Base-by-base conservation (phyloP, 2,888 invertebrate species). In the Cryptophagus acutangulus region DNA sequence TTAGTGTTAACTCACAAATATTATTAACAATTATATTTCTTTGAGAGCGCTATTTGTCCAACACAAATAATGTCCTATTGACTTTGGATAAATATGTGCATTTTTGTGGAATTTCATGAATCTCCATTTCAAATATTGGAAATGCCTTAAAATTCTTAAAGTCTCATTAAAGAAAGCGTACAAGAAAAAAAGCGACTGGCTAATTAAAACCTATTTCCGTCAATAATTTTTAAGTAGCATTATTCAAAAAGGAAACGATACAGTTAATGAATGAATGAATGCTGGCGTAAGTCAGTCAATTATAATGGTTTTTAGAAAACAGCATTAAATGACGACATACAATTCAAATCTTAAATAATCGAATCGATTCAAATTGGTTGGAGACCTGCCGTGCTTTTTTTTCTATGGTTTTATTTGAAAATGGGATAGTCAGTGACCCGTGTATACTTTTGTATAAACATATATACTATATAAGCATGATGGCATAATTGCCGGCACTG, bases 301-400 rank as follows among this genome's bases (percentile, higher is more conserved):
- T 26, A 26, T 26, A 20, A n/a, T 4, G 3, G 3, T n/a, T 6
- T 26, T 26, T 26, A 12, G 10, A 26, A 26, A 3, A 26, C 10
- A 26, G 9, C 26, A 26, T 26, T 12, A 26, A 4, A 26, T 26
- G 26, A 4, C n/a, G n/a, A 26, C 12, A 26, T 20, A 9, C 9
- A 20, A 9, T 5, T 20, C 5, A 6, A 26, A 8, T n/a, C 12
- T 12, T 26, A 17, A 9, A 36, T 40, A 40, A 40, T 37, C 36
- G 41, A 34, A 45, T 34, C 29, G 29, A 42, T 36, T 41, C 34
- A 45, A 36, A 34, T 34, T 43, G 41, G 33, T 46, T 49, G 38
- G 17, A 52, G 55, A 57, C 54, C 54, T 45, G 55, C 50, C 48
- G 41, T 41, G 34, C 34, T 36, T n/a, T n/a, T n/a, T n/a, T n/a